Conservation (phyloP, 2,888 invertebrate species). For the Opisthograptis luteolata region DNA sequence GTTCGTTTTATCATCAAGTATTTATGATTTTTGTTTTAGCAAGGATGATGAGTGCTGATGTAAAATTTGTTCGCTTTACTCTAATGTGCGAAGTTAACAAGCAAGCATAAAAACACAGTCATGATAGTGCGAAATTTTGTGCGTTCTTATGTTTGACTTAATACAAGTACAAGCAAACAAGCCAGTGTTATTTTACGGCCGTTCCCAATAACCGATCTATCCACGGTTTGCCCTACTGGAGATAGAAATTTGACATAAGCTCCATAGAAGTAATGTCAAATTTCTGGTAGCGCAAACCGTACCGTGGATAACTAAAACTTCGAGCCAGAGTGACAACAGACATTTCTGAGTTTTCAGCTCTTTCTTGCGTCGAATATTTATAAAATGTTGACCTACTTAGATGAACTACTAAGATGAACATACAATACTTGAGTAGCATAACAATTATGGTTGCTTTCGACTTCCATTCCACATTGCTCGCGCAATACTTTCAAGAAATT, state of each 20-base stretch:
- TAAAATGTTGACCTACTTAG: constrained; percentile 16
- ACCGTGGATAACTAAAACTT: too few species aligned
- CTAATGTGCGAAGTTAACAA: constrained; percentile 15
- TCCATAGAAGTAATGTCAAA: too few species aligned
- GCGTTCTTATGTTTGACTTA: too few species aligned
- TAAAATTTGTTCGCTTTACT: constrained; percentile 2
- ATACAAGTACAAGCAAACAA: too few species aligned
- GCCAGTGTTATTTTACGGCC: too few species aligned
- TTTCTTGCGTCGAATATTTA: constrained; percentile 6
- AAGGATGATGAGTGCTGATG: too few species aligned
- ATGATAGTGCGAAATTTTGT: constrained; percentile 19
- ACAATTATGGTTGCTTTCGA: neutral
- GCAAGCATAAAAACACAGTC: constrained; percentile 10
- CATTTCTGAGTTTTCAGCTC: neutral
- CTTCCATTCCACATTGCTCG: constrained; percentile 4
- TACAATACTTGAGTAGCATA: constrained; percentile 3
- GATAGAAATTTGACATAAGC: too few species aligned
- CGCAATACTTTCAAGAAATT: neutral
- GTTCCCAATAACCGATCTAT: too few species aligned
- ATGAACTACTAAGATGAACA: constrained; percentile 9
- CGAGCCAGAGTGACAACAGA: neutral
- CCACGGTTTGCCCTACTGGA: too few species aligned
- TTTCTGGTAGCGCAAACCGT: too few species aligned
- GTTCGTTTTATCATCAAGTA: too few species aligned
- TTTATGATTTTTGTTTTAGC: too few species aligned